phyloP scores from a whole-genome alignment of 30 jellyfish, hydroid and myxozoan species.

The Pelagia noctiluca region DNA sequence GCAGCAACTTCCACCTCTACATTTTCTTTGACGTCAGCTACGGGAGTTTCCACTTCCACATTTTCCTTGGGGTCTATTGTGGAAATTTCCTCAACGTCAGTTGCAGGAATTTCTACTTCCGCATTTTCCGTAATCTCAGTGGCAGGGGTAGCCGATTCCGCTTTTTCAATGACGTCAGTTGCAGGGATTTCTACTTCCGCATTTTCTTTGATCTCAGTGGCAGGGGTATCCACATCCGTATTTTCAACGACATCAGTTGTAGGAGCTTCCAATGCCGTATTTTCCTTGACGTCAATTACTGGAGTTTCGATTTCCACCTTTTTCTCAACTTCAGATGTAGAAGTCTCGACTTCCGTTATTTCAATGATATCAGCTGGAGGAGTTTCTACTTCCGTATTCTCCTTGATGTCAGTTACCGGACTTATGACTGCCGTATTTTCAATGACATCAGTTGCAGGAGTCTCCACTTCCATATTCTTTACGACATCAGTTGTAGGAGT shows the following conservation, averaged over 20 bases:
- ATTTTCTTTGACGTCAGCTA: not conserved
- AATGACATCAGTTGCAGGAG: not conserved
- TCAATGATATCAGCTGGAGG: too few species aligned
- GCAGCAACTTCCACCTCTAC: not conserved
- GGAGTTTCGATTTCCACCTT: not conserved
- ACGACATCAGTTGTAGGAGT: too few species aligned
- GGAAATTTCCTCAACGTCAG: too few species aligned
- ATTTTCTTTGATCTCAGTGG: too few species aligned
- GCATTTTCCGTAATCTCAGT: too few species aligned
- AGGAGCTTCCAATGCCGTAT: not conserved
- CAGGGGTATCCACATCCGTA: constrained; percentile 47
- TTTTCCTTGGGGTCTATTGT: constrained; percentile 1
- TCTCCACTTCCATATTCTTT: not conserved
- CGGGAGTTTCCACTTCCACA: not conserved
- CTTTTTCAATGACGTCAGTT: constrained; percentile 6
- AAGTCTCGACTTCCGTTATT: too few species aligned
- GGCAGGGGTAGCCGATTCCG: not conserved
- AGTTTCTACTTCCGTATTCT: constrained; percentile 51
- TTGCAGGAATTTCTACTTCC: constrained; percentile 59
- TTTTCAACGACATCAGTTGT: too few species aligned
- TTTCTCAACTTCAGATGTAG: not conserved
- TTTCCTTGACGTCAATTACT: constrained; percentile 5
- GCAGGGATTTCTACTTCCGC: not conserved
- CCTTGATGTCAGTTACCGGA: too few species aligned
- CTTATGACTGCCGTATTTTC: not conserved